Base-by-base conservation (phyloP, 2,113 vertebrate genomes). In the Brachyhypopomus gauderio region DNA sequence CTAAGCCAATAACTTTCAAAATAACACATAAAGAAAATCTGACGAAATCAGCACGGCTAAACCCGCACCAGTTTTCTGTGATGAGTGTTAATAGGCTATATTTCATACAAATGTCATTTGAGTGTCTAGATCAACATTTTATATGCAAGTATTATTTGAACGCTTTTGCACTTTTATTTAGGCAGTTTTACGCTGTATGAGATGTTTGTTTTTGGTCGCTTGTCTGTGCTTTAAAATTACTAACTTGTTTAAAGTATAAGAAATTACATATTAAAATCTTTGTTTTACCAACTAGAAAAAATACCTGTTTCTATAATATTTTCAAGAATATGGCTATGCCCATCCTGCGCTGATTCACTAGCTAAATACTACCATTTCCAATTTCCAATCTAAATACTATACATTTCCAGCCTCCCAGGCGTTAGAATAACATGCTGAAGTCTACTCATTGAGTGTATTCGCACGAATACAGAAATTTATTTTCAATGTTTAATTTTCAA, bases 131-230 rank as follows among this genome's bases (percentile, higher is more conserved):
- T 86, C 5, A 38, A 41, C 36, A 23, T 20, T 38, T 79, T 82
- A 1, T 30, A 30, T 80, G 77, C 58, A 83, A 69, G 76, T 86
- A 77, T 82, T 76, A 52, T 78, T 79, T 85, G 58, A 62, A 83
- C 25, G 11, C 72, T 88, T 89, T 90, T 89, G 88, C 90, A 92
- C 92, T 90, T 89, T 77, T 87, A 88, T 87, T 89, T 75, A 45
- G 75, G 79, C 84, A 88, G 88, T 88, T 64, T 34, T 77, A 34
- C 59, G 75, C 78, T 27, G 86, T 89, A 84, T 91, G 85, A 48
- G 69, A 36, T 63, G 22, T 66, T n/a, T 63, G 64, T 52, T 55
- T 55, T 56, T 22, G 17, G 62, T 69, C 30, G 79, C 88, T 88
- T 74, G 84, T 80, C 83, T 90, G 34, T 71, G 81, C 90, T 87